Evolutionary conservation across 2,113 vertebrate genomes (phyloP).

Genomic region (Periophthalmus modestus): DNA sequence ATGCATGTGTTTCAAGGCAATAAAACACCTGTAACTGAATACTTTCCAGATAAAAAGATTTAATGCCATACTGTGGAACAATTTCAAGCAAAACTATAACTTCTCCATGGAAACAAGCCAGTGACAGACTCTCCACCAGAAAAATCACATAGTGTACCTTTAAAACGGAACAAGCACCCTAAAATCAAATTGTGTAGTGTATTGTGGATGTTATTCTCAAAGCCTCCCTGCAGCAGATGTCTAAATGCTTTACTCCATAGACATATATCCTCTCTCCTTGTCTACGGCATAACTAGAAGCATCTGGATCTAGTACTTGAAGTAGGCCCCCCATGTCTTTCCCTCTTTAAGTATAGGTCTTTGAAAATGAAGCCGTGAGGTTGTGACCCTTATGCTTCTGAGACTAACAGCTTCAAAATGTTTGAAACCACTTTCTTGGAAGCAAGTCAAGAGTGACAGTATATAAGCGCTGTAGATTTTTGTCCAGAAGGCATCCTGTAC

Average conservation of each 20-base stretch:
- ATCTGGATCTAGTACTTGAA: constrained; percentile 57
- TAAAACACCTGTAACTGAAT: too few species aligned
- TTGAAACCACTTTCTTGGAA: constrained; percentile 16
- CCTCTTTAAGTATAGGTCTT: constrained; percentile 31
- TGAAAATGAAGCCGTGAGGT: constrained; percentile 33
- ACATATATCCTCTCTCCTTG: constrained; percentile 6
- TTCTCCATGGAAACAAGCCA: too few species aligned
- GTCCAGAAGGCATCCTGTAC: not conserved
- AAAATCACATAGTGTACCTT: not conserved
- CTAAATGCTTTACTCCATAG: constrained; percentile 7
- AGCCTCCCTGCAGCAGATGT: constrained; percentile 24
- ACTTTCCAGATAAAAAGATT: too few species aligned
- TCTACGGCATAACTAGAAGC: constrained; percentile 34
- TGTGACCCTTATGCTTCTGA: constrained; percentile 27
- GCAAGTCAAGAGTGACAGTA: constrained; percentile 12
- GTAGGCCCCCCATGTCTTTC: constrained; percentile 35
- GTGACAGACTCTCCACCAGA: too few species aligned
- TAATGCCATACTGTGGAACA: too few species aligned
- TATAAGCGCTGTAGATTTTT: constrained; percentile 17
- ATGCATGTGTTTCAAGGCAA: not conserved
- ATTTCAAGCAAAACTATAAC: too few species aligned
- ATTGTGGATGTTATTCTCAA: not conserved
- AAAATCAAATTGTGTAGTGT: not conserved
- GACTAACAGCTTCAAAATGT: not conserved
- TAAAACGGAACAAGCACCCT: not conserved